Evolutionary conservation across 2,888 invertebrate species (phyloP).

Genomic region (Cistogaster globosa): DNA sequence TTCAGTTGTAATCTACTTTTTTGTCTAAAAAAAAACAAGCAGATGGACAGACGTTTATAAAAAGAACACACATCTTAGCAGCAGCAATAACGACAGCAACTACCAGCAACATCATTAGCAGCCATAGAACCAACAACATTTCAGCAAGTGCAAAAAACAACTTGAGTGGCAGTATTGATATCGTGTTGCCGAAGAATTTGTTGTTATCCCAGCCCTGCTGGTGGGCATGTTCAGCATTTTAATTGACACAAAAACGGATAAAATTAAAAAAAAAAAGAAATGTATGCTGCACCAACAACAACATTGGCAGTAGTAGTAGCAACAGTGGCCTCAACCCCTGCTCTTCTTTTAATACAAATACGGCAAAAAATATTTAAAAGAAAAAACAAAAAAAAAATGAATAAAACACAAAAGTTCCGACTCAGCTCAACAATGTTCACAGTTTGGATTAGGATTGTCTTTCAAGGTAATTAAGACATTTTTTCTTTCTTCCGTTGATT

Average conservation of each 20-base stretch:
- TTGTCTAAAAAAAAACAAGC: conserved; percentile 9
- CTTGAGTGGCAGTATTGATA: conserved; percentile 71
- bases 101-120: conserved; percentile 25
- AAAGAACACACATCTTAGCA: background rate
- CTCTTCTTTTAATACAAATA: conserved; percentile 60
- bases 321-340: background rate
- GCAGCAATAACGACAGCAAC: conserved; percentile 13
- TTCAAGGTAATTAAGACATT: conserved; percentile 72
- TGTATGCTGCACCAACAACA: conserved; percentile 26
- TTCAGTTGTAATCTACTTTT: conserved; percentile 57
- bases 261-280: conserved; percentile 37
- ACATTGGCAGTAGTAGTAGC: conserved; percentile 13
- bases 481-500: conserved; percentile 43
- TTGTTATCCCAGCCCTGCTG: conserved; percentile 74
- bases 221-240: conserved; percentile 74
- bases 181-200: conserved; percentile 74
- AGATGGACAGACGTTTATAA: background rate
- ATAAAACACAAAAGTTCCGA: conserved; percentile 54
- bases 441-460: conserved; percentile 68
- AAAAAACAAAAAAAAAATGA: background rate
- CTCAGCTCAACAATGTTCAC: conserved; percentile 64
- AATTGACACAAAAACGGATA: conserved; percentile 74
- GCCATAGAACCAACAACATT: conserved; percentile 27
- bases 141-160: conserved; percentile 65
- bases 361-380: conserved; percentile 5